Percentiles rank a stretch among this genome's conserved stretches.
Evolutionary conservation across 2,797 vertebrate genomes (phyloP).

Genomic region (Darevskia mixta): DNA sequence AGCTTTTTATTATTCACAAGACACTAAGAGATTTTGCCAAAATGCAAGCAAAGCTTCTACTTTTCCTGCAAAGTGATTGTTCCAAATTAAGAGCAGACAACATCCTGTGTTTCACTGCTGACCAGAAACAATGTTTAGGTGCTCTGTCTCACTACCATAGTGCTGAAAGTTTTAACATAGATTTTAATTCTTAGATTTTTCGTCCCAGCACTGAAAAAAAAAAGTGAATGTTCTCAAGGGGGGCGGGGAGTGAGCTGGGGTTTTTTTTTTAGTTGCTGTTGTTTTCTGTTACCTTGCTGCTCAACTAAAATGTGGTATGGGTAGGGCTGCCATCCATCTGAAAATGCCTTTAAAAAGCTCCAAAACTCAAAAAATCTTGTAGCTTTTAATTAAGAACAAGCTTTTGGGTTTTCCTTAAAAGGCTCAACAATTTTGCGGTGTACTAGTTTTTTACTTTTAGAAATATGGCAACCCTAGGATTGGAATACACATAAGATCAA

Average conservation of each 20-base stretch:
- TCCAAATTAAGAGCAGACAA: background rate
- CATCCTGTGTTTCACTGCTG: background rate
- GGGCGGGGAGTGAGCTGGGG: too few species aligned
- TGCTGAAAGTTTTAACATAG: background rate
- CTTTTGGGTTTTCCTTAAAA: too few species aligned
- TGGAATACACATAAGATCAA: background rate
- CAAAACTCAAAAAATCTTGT: background rate
- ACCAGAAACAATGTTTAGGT: background rate
- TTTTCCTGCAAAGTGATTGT: background rate
- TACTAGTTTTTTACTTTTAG: too few species aligned
- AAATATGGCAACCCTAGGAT: too few species aligned
- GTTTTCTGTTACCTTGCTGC: background rate
- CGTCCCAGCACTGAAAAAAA: background rate
- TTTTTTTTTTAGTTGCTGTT: background rate
- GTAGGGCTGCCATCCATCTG: background rate
- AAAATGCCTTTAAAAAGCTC: background rate
- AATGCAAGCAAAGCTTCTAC: background rate
- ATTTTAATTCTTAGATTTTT: background rate
- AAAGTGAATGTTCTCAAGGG: background rate
- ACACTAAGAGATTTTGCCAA: background rate
- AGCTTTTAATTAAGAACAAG: too few species aligned
- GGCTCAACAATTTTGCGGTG: too few species aligned
- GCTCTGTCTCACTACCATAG: background rate
- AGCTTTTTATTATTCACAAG: slow-evolving; percentile 19
- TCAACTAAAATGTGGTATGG: background rate